Base-by-base conservation (phyloP, 2,888 invertebrate species). In the Drosophila algonquin region DNA sequence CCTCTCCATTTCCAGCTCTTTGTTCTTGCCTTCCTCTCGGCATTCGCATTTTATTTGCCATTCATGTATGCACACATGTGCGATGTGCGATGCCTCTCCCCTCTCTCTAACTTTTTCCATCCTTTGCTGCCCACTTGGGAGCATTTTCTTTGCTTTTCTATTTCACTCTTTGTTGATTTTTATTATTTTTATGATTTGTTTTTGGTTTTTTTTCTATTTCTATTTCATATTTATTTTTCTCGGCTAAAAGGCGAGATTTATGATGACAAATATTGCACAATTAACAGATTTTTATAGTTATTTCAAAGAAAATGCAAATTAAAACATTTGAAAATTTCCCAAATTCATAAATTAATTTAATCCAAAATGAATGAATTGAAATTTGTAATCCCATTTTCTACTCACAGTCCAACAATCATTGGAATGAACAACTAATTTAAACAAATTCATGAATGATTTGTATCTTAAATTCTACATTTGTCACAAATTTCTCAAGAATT, bases 41-140 rank as follows among this genome's bases (percentile, higher is more conserved):
- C 79, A 71, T 69, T 73, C 77, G 56, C 80, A 73, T 67, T 75
- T 85, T 81, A 89, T 89, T 87, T 87, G 88, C 79, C 87, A 87
- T 87, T 87, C 88, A 87, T 89, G 79, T 87, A 89, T 87, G 86
- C 86, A 87, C 86, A 89, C 76, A 87, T 84, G 79, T 78, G 77
- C 73, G 73, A 2, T 21, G 21, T 21, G 24, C 24, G 8, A 56
- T 53, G 35, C 16, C 21, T n/a, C 21, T 14, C 27, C 16, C 8
- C 40, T 16, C 30, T 18, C n/a, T 21, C 9, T 21, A 5, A n/a
- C 35, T n/a, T 3, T 46, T n/a, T 47, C 24, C 18, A 7, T 9
- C n/a, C 46, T 47, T 47, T 73, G 48, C 88, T 80, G 63, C 65
- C 75, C 81, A 75, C 86, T 79, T 71, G 47, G 60, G 57, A 3